phyloP scores from a whole-genome alignment of 1,140 invertebrate genomes.

The Zaprionus gabonicus region DNA sequence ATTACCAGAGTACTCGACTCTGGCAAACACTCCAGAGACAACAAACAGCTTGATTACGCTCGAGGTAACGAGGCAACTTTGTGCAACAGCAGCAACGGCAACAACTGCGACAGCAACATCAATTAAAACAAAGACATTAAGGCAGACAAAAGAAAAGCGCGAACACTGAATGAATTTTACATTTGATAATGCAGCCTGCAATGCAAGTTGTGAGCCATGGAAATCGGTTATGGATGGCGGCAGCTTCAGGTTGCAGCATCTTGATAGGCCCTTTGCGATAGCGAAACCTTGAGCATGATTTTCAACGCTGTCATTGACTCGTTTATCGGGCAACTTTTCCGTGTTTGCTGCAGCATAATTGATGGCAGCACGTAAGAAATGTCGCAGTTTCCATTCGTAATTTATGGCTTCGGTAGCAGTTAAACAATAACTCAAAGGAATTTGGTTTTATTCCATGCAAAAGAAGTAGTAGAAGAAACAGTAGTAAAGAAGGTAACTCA shows the following conservation, averaged over 20 bases:
- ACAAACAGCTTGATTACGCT: constrained; percentile 42
- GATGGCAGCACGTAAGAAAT: constrained; percentile 2
- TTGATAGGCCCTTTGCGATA: constrained; percentile 11
- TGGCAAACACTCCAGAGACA: constrained; percentile 19
- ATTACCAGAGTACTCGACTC: constrained; percentile 27
- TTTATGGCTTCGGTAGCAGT: background rate
- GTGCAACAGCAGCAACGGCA: background rate
- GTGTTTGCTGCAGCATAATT: constrained; percentile 19
- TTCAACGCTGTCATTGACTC: constrained; percentile 49
- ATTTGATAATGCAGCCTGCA: constrained; percentile 52
- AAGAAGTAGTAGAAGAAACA: too few species aligned
- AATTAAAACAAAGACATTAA: constrained; percentile 47
- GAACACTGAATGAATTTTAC: constrained; percentile 25
- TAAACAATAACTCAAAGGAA: background rate
- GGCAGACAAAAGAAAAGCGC: constrained; percentile 7
- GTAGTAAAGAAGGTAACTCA: too few species aligned
- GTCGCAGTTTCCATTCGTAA: background rate
- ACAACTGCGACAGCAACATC: constrained; percentile 17
- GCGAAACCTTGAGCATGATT: constrained; percentile 33
- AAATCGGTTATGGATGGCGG: constrained; percentile 43
- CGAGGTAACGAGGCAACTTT: constrained; percentile 25
- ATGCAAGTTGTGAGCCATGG: constrained; percentile 42
- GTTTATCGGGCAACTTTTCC: constrained; percentile 42
- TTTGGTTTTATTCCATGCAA: too few species aligned
- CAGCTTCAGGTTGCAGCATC: background rate